Conservation (phyloP, 2,888 invertebrate species). For the Kuschelorhynchus macadamiae region DNA sequence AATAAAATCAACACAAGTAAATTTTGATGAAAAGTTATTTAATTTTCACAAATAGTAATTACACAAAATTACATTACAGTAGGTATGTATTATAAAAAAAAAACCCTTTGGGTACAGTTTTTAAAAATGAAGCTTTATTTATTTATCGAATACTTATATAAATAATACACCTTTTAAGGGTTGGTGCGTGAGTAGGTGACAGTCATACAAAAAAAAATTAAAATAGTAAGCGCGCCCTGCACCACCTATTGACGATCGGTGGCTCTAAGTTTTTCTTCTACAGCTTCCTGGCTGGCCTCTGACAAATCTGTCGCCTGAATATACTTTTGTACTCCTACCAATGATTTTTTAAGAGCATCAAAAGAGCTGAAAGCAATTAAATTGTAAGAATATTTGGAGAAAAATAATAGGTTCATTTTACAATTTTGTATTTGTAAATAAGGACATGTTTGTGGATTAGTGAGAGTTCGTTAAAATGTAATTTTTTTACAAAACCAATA, state of each 20-base stretch:
- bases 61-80: conserved; percentile 39
- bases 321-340: conserved; percentile 97
- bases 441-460: too few species aligned
- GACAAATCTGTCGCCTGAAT: conserved; percentile 96
- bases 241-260: conserved; percentile 88
- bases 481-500: too few species aligned
- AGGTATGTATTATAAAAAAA: conserved; percentile 35
- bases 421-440: too few species aligned
- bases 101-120: neutral
- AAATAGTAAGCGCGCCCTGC: conserved; percentile 28
- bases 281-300: conserved; percentile 93
- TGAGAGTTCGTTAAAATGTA: too few species aligned
- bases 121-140: conserved; percentile 59
- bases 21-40: conserved; percentile 33
- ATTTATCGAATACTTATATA: conserved; percentile 69
- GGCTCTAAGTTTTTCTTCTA: conserved; percentile 94
- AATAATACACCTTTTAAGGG: conserved; percentile 66
- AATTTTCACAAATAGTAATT: conserved; percentile 41
- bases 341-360: conserved; percentile 96
- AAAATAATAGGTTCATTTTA: too few species aligned
- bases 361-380: conserved; percentile 93
- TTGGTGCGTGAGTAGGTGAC: conserved; percentile 63
- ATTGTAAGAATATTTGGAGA: too few species aligned
- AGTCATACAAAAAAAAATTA: conserved; percentile 56
- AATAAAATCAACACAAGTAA: too few species aligned